These are phyloP conservation scores for Catharus minimus DNA, from an alignment of 2,113 vertebrate genomes.

Conservation along the genomic window DNA sequence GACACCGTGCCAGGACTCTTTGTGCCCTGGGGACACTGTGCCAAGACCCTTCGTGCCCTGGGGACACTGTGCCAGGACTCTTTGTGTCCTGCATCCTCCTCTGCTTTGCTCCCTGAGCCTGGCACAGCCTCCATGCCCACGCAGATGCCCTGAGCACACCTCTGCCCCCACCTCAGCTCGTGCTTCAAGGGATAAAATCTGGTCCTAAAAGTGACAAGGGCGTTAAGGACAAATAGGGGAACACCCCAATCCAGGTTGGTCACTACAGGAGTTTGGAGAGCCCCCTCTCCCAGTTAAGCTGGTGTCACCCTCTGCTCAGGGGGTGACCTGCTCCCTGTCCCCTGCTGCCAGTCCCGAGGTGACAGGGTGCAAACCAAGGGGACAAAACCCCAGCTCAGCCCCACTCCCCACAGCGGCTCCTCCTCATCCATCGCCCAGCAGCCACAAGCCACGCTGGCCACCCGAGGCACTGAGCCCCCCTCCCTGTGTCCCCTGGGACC, in stretches of 20 bases:
- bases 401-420: background rate
- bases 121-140: rapidly evolving
- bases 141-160: background rate
- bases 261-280: background rate
- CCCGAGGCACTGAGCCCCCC: background rate
- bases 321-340: background rate
- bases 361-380: background rate
- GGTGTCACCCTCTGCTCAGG: background rate
- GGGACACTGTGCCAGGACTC: too few relatives aligned
- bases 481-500: background rate
- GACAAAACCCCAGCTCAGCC: background rate
- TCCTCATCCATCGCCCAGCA: background rate
- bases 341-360: background rate
- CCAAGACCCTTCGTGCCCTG: too few relatives aligned
- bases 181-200: background rate
- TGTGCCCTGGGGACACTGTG: too few relatives aligned
- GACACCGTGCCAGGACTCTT: too few relatives aligned
- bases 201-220: background rate
- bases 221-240: background rate
- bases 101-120: background rate
- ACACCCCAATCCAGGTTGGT: background rate
- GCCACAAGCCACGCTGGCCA: background rate
- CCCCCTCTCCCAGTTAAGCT: background rate
- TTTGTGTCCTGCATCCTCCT: background rate
- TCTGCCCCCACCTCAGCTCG: background rate